Base-by-base conservation (phyloP, 1,140 invertebrate species). In the Drosophila cardini region DNA sequence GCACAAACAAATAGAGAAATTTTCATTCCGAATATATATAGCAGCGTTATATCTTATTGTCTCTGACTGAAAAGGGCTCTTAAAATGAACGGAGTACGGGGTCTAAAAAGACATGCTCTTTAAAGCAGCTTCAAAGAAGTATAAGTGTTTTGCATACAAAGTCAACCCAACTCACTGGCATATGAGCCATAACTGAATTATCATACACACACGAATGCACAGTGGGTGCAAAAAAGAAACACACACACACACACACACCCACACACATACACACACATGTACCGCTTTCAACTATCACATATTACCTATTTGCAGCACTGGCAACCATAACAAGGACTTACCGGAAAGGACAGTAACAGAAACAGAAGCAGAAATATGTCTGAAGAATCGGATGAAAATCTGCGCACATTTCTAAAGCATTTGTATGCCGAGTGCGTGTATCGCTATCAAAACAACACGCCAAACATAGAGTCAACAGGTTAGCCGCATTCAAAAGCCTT, bases 371-470 rank as follows among this genome's bases (percentile, higher is more conserved):
- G 21, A 0, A 30, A 18, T 7, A 43, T 42, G 62, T 21, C 57
- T 1, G 56, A 58, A 11, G 68, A 76, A 55, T 50, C 64, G 57
- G 65, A 84, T 76, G 80, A 87, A 61, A 77, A 83, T 77, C 70
- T 87, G 36, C 79, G 72, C 65, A 58, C 68, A 64, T 91, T 91
- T 64, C 52, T 91, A 9, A 64, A 50, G 42, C 80, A 90, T 80
- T 79, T 91, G 53, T 91, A 87, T 78, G 57, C 76, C 43, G 78
- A 91, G 58, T 91, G 90, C 70, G 70, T 82, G 26, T 63, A 80
- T 36, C 80, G 90, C 38, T 82, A 90, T 72, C 62, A 82, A 61
- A 91, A 90, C 38, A 64, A 69, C 50, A 71, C 83, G 48, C 42
- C 58, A 58, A 40, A 13, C 40, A 48, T 40, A 36, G 56, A 42